Evolutionary conservation across 2,113 vertebrate genomes (phyloP), one percentile per base, ranked within the genome.

Genomic region (Alligator mississippiensis): DNA sequence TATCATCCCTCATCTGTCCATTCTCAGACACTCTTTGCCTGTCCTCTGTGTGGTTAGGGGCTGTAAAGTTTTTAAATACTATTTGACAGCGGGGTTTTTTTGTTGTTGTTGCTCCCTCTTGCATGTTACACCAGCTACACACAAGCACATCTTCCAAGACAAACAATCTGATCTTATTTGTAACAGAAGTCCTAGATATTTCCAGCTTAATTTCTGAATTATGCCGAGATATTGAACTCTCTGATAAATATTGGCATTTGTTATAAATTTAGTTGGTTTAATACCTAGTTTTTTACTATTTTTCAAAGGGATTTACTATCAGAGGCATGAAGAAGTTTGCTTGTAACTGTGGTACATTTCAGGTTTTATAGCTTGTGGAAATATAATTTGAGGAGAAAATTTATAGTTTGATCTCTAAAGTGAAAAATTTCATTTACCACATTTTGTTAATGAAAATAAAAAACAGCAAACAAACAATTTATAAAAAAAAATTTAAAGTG

Each of bases 361-460:
- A 66, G 57, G 74, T 93, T 58, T 61, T 0, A 0, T 76, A 63
- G 78, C 38, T 55, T 21, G 9, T 4, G 25, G 60, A 61, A 88
- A 85, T 30, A 91, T 22, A 8, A 38, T 22, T 58, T 82, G 66
- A 13, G 9, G 3, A 91, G 38, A 75, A 61, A 84, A 61, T 57
- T 77, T 2, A 0, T 27, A 18, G 59, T 84, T 94, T 82, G 9
- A 11, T 88, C 62, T 57, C 15, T 19, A 77, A 7, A 25, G 60
- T 75, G 86, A 82, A 87, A 55, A 28, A 80, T 19, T 70, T 86
- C 27, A 80, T 1, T 34, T n/a, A 88, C 22, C 5, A 90, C 77
- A 88, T 61, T 55, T 80, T 61, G 30, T 64, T 84, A 60, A 59
- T 92, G 34, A 84, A 27, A 55, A 47, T 91, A 84, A 59, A 59